phyloP scores from a whole-genome alignment of 2,797 vertebrate genomes.

The Peromyscus melanophrys region DNA sequence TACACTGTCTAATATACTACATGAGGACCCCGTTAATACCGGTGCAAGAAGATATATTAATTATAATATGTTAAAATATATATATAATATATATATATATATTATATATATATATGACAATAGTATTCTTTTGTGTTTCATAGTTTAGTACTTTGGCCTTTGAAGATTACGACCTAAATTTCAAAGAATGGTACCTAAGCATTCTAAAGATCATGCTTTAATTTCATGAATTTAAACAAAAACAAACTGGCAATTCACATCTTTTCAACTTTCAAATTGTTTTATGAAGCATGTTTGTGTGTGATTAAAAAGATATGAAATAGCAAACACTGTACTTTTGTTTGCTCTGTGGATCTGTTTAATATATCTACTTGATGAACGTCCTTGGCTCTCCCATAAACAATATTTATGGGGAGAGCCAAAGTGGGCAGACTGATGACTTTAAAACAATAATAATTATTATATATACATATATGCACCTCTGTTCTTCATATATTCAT shows the following conservation, averaged over 20 bases:
- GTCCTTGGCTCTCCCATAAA: not conserved
- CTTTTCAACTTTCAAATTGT: not conserved
- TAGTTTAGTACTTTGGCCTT: not conserved
- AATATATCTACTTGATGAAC: not conserved
- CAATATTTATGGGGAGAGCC: not conserved
- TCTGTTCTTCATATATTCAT: not conserved
- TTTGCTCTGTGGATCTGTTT: not conserved
- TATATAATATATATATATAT: too few relatives aligned
- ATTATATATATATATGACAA: too few relatives aligned
- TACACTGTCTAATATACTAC: not conserved
- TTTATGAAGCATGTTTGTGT: not conserved
- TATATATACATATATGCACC: not conserved
- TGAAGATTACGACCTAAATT: not conserved
- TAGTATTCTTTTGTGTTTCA: not conserved
- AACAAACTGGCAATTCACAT: not conserved
- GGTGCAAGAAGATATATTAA: not conserved
- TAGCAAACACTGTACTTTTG: not conserved
- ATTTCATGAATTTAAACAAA: not conserved
- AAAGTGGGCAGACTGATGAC: not conserved
- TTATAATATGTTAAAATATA: not conserved
- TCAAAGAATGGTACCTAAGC: not conserved
- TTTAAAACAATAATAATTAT: not conserved
- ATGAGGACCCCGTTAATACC: not conserved
- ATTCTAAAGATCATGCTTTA: not conserved
- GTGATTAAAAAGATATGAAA: not conserved